Base-by-base conservation (phyloP, 2,797 vertebrate genomes). In the Tauraco hartlaubi region DNA sequence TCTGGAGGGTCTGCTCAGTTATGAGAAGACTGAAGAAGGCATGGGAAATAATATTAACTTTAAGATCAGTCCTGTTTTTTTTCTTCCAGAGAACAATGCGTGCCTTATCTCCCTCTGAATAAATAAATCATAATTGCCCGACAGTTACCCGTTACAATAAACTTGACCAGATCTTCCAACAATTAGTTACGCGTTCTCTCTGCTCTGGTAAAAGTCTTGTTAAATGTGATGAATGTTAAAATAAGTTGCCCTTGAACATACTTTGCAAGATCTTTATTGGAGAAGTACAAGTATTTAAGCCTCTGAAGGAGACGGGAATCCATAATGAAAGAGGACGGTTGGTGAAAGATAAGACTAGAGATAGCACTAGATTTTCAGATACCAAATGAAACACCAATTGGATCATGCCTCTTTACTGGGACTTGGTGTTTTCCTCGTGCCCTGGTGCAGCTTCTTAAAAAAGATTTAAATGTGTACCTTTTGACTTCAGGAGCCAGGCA, bases 191-290 rank as follows among this genome's bases (percentile, higher is more conserved):
- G 69, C 85, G 81, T 94, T 96, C 94, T 97, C 95, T 95, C 94
- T 33, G 85, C 92, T 93, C 93, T 84, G 91, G 93, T 97, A 96
- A 92, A 95, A 93, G 83, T 91, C 95, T 95, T 95, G 89, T 96
- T 97, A 97, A 97, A 94, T 43, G 73, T 95, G 95, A 97, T 96
- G 90, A 95, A 96, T 96, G 96, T 91, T 96, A 94, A 95, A 94
- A 90, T 88, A 92, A 94, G 93, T 81, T 89, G 79, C 72, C 68
- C 88, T 79, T 61, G 86, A 87, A 95, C 0, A 4, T 86, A 78
- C 55, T 81, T 85, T 83, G 85, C 61, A 79, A 96, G 94, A 88
- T 92, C 91, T 97, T 96, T 96, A 95, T 94, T 94, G 92, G 76
- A 73, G 88, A 93, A 91, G 49, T 77, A 86, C 52, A 35, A 95